Conservation (phyloP, 2,888 invertebrate genomes). For the Melangyna quadrimaculata region DNA sequence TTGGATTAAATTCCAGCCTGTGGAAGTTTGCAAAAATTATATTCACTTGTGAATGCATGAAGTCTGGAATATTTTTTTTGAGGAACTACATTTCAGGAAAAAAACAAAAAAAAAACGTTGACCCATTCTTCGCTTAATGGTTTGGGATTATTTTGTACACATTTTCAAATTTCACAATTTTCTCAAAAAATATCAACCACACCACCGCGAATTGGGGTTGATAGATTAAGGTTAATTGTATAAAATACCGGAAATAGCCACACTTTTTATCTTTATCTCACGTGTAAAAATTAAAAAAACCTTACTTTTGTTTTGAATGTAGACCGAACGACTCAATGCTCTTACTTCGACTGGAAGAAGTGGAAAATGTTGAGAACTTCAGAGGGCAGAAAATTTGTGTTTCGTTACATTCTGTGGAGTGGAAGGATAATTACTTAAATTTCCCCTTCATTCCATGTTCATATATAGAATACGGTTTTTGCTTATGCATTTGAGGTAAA, state of each 20-base stretch:
- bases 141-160: neutral
- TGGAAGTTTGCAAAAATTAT: conserved; percentile 46
- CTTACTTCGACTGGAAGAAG: conserved; percentile 64
- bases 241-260: neutral
- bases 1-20: conserved; percentile 35
- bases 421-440: conserved; percentile 31
- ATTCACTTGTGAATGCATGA: conserved; percentile 38
- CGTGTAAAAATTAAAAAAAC: neutral
- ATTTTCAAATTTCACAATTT: neutral
- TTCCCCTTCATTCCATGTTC: conserved; percentile 52
- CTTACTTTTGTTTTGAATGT: neutral
- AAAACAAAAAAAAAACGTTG: neutral
- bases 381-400: neutral
- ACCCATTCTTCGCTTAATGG: neutral
- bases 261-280: neutral
- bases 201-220: neutral
- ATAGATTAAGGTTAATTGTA: neutral
- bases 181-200: neutral
- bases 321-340: conserved; percentile 55
- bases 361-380: conserved; percentile 39
- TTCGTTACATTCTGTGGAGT: neutral
- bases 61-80: conserved; percentile 51
- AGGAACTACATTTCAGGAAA: conserved; percentile 6
- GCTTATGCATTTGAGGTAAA: conserved; percentile 52
- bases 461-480: conserved; percentile 12